Base-by-base conservation (phyloP, 2,113 vertebrate genomes). In the Galbula dea region DNA sequence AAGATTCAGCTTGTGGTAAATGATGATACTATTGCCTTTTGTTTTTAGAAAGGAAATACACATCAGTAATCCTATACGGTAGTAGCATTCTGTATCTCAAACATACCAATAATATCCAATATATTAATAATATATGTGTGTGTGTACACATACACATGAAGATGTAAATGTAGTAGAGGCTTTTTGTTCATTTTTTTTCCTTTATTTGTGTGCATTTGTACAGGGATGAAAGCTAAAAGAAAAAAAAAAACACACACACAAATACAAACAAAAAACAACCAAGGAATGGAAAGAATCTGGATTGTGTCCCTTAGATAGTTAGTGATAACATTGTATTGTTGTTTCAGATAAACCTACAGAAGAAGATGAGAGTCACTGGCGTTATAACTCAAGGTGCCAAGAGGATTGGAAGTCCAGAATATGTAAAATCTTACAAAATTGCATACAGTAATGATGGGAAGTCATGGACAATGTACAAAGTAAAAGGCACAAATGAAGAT, bases 301-400 rank as follows among this genome's bases (percentile, higher is more conserved):
- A 39, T 29, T 51, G 7, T 73, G 32, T 36, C 11, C 10, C 7
- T 46, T 29, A 72, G 7, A 51, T 86, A 36, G 41, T 59, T 22
- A 32, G 27, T 67, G 13, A 30, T 81, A 57, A 46, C 21, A 2
- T 21, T 57, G 21, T 30, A 24, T 58, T 97, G 5, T 84, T 65
- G 71, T 95, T 94, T 95, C 97, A 99, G 99, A 99, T 99, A 97
- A 99, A 99, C 96, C 97, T 99, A 86, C 99, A 99, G 96, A 99
- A 98, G 97, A 99, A 98, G 97, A 99, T 99, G 99, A 96, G 99
- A 97, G 98, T 99, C 87, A 99, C 99, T 23, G 99, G 99, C 86
- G 98, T 99, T 86, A 99, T 99, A 97, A 99, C 99, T 80, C 99
- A 99, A 97, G 99, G 99, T 95, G 99, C 99, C 92, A 99, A 99